Percentiles rank a stretch among this genome's conserved stretches.
Evolutionary conservation across 2,113 vertebrate species (phyloP).

Genomic region (Macrotis lagotis): DNA sequence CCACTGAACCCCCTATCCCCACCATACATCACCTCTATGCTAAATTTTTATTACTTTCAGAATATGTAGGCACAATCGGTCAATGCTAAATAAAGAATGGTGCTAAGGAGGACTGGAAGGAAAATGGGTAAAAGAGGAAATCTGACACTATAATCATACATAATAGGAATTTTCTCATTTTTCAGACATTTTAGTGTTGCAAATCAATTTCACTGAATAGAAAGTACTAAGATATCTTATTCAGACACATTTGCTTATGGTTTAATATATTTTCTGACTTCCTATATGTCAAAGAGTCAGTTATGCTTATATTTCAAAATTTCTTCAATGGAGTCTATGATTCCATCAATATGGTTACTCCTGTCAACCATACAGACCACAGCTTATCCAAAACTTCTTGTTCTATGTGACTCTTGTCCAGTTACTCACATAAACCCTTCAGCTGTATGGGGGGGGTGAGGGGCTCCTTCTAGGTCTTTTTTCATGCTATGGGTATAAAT

Average conservation of each 20-base stretch:
- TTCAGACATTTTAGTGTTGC: not conserved
- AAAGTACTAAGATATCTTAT: slow-evolving; percentile 44
- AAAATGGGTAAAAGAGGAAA: not conserved
- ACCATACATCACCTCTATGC: not conserved
- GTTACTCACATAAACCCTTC: not conserved
- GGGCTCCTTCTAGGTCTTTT: not conserved
- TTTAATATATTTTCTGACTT: slow-evolving; percentile 49
- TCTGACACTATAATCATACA: not conserved
- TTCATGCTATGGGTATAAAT: not conserved
- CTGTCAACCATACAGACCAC: not conserved
- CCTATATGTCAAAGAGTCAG: slow-evolving; percentile 6
- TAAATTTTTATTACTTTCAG: not conserved
- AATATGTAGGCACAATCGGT: not conserved
- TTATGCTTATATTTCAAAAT: not conserved
- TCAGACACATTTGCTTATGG: slow-evolving; percentile 49
- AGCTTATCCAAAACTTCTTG: not conserved
- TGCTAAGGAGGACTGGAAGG: not conserved
- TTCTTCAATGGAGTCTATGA: not conserved
- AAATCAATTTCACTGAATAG: not conserved
- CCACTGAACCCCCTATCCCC: not conserved
- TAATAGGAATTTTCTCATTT: not conserved
- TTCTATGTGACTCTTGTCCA: not conserved
- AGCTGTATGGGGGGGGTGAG: not conserved
- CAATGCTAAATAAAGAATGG: not conserved
- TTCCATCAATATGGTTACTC: not conserved